Percentiles rank a stretch among this genome's conserved stretches.
Evolutionary conservation across 2,888 invertebrate species (phyloP).

Genomic region (Boloria selene): DNA sequence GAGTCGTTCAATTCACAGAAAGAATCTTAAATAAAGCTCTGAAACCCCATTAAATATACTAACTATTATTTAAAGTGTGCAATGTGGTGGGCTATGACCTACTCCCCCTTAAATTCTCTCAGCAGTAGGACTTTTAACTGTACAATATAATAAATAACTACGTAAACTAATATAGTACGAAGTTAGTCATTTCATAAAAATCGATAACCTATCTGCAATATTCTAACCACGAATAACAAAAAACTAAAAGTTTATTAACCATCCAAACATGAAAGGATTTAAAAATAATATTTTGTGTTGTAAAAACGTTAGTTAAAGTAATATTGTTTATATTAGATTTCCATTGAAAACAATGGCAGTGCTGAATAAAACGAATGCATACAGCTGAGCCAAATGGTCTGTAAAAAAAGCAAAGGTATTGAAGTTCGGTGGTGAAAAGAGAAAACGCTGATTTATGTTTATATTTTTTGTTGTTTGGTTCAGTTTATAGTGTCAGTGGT

Average conservation of each 20-base stretch:
- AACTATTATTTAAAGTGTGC: too few relatives aligned
- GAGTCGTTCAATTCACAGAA: too few relatives aligned
- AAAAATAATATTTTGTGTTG: conserved; percentile 26
- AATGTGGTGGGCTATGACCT: too few relatives aligned
- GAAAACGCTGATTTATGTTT: conserved; percentile 24
- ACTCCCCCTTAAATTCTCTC: too few relatives aligned
- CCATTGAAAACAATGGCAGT: conserved; percentile 56
- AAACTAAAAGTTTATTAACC: conserved; percentile 24
- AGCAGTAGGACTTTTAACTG: too few relatives aligned
- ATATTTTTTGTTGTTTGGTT: too few relatives aligned
- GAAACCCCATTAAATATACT: too few relatives aligned
- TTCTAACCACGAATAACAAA: conserved; percentile 2
- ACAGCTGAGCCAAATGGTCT: conserved; percentile 65
- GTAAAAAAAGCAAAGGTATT: conserved; percentile 60
- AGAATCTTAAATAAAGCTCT: too few relatives aligned
- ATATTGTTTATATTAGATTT: conserved; percentile 51
- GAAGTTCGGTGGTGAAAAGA: conserved; percentile 43
- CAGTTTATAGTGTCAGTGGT: too few relatives aligned
- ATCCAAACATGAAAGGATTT: conserved; percentile 28
- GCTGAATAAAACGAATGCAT: conserved; percentile 56
- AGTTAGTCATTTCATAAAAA: too few relatives aligned
- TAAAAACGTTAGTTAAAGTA: conserved; percentile 29
- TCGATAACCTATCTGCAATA: not conserved
- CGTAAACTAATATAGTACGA: too few relatives aligned
- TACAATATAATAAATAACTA: too few relatives aligned